Evolutionary conservation across 2,888 invertebrate genomes (phyloP), one percentile per base, ranked within the genome.

Genomic region (Coleophora flavipennella): DNA sequence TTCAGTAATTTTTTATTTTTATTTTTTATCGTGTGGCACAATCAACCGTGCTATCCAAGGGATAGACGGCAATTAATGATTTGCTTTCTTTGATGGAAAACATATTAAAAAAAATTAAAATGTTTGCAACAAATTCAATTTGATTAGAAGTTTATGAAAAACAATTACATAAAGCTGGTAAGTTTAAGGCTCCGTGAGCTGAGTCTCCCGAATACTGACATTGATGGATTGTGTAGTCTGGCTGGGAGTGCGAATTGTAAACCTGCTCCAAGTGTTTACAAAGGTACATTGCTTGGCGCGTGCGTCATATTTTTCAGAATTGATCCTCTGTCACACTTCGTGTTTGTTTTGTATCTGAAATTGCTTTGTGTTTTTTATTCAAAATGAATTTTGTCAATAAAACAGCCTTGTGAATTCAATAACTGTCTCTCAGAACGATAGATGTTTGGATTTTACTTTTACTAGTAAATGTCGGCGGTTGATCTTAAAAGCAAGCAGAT

Each of bases 201-300:
- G 44, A 45, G 53, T 53, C 52, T 58, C 56, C 59, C 43, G 50
- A 41, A 38, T 36, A 38, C 38, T 50, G 67, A 68, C 69, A 48
- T 59, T 71, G 73, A 74, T 68, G 57, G 73, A 76, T 74, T 50
- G 57, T 50, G 57, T 55, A 20, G 20, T 3, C 20, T 4, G 20
- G 56, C 54, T 57, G 51, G 54, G 54, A 55, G 49, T 58, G 55
- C 55, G 60, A 68, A 67, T 65, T 70, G 65, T 69, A 62, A 69
- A 70, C 64, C 70, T 62, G 44, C 50, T 48, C 50, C 59, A 70
- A 72, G 72, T 67, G 66, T 72, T 70, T 67, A 58, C 59, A 52
- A 54, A 57, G 50, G 53, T 53, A 50, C 47, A 4, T 20, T 4
- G 20, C 45, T 49, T 45, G 39, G 42, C 44, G 20, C 20, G 20